Percentiles rank a stretch among this genome's conserved stretches.
Evolutionary conservation across 2,797 vertebrate genomes (phyloP).

Genomic region (Sebastes iracundus): DNA sequence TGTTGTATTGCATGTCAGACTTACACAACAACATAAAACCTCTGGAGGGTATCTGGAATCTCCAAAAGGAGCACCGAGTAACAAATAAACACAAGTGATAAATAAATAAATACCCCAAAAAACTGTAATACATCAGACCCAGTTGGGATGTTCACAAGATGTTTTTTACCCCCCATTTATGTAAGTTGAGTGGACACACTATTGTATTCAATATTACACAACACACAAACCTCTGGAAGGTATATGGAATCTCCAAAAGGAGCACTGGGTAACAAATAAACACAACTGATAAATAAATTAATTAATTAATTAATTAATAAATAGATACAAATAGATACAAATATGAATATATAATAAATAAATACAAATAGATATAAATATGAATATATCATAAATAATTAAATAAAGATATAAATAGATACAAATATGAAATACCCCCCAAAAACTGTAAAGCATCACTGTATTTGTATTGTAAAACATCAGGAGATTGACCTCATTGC

Average conservation of each 20-base stretch:
- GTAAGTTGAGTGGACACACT: no score
- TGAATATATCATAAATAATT: no score
- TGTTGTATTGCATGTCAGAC: not conserved
- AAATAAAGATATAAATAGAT: no score
- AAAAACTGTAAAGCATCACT: not conserved
- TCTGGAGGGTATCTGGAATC: not conserved
- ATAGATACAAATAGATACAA: no score
- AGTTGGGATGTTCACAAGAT: no score
- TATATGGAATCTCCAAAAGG: no score
- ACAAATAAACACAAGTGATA: not conserved
- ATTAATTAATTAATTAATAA: no score
- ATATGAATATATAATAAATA: no score
- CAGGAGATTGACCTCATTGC: not conserved
- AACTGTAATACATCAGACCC: not conserved
- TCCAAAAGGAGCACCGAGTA: not conserved
- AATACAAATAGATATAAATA: no score
- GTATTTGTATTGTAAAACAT: not conserved
- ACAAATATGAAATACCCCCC: not conserved
- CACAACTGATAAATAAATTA: not conserved
- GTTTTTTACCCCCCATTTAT: no score
- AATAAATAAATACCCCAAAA: not conserved
- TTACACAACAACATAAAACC: not conserved
- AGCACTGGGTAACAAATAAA: not conserved
- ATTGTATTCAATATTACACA: no score
- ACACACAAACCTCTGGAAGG: no score